phyloP scores from a whole-genome alignment of 2,113 vertebrate genomes.

The Amblyopsis rosae region DNA sequence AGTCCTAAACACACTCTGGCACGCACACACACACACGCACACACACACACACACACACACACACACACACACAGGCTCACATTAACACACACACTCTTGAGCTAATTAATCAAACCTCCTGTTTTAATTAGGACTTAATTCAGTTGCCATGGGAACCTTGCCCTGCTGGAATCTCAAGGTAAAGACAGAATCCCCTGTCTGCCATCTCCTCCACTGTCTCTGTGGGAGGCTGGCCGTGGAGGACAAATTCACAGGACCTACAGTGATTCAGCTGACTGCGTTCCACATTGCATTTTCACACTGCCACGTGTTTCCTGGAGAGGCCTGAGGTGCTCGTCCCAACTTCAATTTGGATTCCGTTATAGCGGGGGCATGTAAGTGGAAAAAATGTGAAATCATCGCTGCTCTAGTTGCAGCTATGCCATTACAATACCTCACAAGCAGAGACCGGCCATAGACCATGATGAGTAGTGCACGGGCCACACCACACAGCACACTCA shows the following conservation, averaged over 20 bases:
- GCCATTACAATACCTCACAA: conserved; percentile 16
- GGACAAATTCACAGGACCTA: conserved; percentile 54
- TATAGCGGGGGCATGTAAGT: conserved; percentile 30
- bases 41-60: not conserved
- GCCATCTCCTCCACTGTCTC: conserved; percentile 42
- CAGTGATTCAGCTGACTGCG: conserved; percentile 57
- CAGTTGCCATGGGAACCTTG: conserved; percentile 75
- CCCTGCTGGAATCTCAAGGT: conserved; percentile 61
- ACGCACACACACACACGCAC: not conserved
- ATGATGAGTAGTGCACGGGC: too few relatives aligned
- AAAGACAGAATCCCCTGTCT: conserved; percentile 38
- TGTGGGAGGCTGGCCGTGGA: conserved; percentile 37
- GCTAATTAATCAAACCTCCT: conserved; percentile 75
- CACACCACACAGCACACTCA: too few relatives aligned
- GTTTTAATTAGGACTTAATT: conserved; percentile 76
- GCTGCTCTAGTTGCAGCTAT: not conserved
- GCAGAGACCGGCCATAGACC: conserved; percentile 26
- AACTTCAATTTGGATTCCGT: conserved; percentile 54
- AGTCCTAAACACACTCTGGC: not conserved
- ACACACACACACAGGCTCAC: not conserved
- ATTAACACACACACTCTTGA: conserved; percentile 25
- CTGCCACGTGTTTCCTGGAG: conserved; percentile 41
- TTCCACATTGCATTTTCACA: conserved; percentile 49
- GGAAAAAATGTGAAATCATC: conserved; percentile 28
- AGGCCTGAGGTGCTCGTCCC: conserved; percentile 43